A percentile compares a stretch with the other conserved stretches of the same genome.
Evolutionary conservation across 2,797 vertebrate genomes (phyloP).

Genomic region (Pseudochaenichthys georgianus): DNA sequence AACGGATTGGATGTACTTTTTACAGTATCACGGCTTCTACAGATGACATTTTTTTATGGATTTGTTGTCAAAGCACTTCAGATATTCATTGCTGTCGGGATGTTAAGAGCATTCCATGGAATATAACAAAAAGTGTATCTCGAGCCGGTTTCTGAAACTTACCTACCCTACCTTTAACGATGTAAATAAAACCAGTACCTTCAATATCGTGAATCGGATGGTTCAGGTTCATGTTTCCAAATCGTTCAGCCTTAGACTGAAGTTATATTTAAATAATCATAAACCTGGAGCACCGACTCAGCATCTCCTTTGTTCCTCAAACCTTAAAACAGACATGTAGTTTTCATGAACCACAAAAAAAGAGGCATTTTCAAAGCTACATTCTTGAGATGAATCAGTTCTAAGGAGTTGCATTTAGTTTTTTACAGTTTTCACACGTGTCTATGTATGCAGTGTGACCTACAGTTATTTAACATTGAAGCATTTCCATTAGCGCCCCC

Average conservation of each 20-base stretch:
- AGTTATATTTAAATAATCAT: conserved; percentile 1
- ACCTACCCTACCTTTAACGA: too few relatives aligned
- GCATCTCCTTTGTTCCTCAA: background rate
- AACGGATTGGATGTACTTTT: too few relatives aligned
- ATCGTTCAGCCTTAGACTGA: background rate
- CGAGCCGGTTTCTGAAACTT: too few relatives aligned
- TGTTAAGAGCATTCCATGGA: too few relatives aligned
- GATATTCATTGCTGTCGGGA: too few relatives aligned
- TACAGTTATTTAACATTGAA: conserved; percentile 37
- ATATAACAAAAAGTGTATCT: too few relatives aligned
- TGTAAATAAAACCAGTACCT: too few relatives aligned
- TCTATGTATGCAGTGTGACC: background rate
- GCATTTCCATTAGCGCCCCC: conserved; percentile 18
- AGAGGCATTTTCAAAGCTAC: background rate
- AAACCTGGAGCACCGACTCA: background rate
- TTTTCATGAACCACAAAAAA: background rate
- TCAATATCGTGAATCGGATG: too few relatives aligned
- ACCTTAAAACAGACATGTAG: background rate
- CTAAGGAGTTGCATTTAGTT: background rate
- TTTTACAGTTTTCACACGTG: background rate
- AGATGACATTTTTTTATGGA: too few relatives aligned
- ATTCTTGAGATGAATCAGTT: background rate
- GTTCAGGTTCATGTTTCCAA: too few relatives aligned
- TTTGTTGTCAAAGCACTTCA: too few relatives aligned
- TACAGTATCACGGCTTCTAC: too few relatives aligned